These are phyloP conservation scores for Zhuqinia jingwanae DNA, from an alignment of 2,888 invertebrate genomes.

Conservation along the genomic window DNA sequence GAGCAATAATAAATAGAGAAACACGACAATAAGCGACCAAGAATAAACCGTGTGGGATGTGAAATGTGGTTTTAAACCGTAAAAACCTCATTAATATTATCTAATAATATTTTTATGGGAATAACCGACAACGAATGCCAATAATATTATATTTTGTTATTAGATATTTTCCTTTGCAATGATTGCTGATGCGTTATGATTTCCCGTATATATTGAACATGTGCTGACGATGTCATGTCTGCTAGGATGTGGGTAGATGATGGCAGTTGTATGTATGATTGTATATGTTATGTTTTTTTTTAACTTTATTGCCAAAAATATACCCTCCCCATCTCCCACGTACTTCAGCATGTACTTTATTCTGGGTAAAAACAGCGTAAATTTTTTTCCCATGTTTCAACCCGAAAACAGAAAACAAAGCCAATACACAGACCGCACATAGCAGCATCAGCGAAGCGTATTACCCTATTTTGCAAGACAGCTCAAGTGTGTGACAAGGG, in stretches of 20 bases:
- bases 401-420: no score
- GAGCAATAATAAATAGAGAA: neutral
- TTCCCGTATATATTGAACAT: neutral
- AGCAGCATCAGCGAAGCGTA: no score
- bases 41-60: slow-evolving; percentile 29
- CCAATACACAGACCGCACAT: neutral
- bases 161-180: neutral
- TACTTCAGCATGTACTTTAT: no score
- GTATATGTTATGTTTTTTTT: no score
- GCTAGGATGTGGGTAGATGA: no score
- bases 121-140: neutral
- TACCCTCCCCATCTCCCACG: no score
- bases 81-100: slow-evolving; percentile 41
- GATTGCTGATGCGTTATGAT: no score
- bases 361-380: no score
- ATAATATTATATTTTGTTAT: neutral
- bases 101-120: neutral
- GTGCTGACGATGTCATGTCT: neutral
- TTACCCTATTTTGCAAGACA: no score
- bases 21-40: neutral
- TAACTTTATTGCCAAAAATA: neutral
- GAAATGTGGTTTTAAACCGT: slow-evolving; percentile 25
- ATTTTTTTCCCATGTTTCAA: no score
- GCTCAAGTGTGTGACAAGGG: no score
- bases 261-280: no score